phyloP scores from a whole-genome alignment of 1,140 invertebrate genomes.

The Triops cancriformis region DNA sequence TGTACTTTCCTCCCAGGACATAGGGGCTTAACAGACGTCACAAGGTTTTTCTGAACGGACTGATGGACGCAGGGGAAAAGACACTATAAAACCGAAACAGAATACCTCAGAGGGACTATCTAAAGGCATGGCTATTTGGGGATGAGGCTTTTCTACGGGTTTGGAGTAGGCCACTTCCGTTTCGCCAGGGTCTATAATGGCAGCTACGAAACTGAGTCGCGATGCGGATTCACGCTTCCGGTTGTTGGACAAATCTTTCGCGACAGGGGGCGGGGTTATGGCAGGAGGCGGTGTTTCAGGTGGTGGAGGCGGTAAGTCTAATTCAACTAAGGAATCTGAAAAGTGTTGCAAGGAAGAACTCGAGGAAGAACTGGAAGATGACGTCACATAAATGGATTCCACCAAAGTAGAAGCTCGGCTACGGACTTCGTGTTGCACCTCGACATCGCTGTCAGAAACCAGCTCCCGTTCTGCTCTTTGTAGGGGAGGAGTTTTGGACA shows the following conservation, averaged over 20 bases:
- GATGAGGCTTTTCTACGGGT: neutral
- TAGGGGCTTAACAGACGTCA: neutral
- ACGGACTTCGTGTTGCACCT: neutral
- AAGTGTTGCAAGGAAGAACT: neutral
- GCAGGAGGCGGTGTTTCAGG: neutral
- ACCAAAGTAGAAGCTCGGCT: neutral
- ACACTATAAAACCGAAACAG: neutral
- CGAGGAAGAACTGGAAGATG: neutral
- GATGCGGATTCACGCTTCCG: neutral
- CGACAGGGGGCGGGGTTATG: neutral
- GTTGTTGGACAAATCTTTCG: neutral
- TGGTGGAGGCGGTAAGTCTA: neutral
- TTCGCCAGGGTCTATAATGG: neutral
- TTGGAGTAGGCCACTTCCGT: neutral
- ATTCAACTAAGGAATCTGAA: neutral
- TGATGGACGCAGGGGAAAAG: neutral
- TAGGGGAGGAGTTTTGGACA: neutral
- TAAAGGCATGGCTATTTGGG: slow-evolving; percentile 1
- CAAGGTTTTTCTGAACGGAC: neutral
- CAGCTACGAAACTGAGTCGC: neutral
- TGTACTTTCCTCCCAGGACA: neutral
- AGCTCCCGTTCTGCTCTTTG: neutral
- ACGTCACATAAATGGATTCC: neutral
- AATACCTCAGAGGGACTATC: neutral
- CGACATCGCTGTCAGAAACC: neutral